A percentile compares a stretch with the other conserved stretches of the same genome.
Evolutionary conservation across 2,888 invertebrate species (phyloP).

Genomic region (Cheilosia grossa): DNA sequence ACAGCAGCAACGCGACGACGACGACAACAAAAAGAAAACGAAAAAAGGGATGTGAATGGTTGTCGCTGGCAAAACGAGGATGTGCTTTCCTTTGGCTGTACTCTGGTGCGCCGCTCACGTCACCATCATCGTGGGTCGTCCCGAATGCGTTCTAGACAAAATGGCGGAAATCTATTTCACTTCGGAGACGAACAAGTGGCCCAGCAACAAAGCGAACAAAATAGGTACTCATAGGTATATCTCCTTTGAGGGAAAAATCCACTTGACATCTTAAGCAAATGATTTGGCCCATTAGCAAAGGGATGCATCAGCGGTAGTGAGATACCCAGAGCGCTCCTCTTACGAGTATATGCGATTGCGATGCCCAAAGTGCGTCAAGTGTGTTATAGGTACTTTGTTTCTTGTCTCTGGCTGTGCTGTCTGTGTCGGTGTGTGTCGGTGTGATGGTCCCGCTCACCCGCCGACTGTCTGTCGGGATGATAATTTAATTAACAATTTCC

Average conservation of each 20-base stretch:
- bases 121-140: slow-evolving; percentile 69
- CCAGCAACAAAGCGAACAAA: background rate
- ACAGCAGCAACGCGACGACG: slow-evolving; percentile 25
- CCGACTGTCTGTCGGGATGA: slow-evolving; percentile 74
- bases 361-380: slow-evolving; percentile 65
- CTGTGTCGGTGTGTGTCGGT: background rate
- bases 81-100: slow-evolving; percentile 58
- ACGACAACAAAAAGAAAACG: slow-evolving; percentile 38
- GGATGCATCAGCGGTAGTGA: slow-evolving; percentile 15
- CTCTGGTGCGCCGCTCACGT: slow-evolving; percentile 50
- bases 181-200: slow-evolving; percentile 53
- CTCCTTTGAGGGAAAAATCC: slow-evolving; percentile 54
- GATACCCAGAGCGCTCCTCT: slow-evolving; percentile 17
- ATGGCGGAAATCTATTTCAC: slow-evolving; percentile 71
- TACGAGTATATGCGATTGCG: too few species aligned
- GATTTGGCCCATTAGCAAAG: slow-evolving; percentile 73
- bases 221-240: background rate
- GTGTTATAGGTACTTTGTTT: slow-evolving; percentile 39
- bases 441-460: slow-evolving; percentile 52
- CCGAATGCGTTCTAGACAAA: slow-evolving; percentile 57
- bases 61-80: slow-evolving; percentile 65
- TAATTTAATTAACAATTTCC: slow-evolving; percentile 82
- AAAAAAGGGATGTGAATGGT: slow-evolving; percentile 74
- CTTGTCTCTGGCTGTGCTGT: slow-evolving; percentile 10
- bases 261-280: slow-evolving; percentile 74